Conservation (phyloP, 2,888 invertebrate species). For the Phortica okadai region DNA sequence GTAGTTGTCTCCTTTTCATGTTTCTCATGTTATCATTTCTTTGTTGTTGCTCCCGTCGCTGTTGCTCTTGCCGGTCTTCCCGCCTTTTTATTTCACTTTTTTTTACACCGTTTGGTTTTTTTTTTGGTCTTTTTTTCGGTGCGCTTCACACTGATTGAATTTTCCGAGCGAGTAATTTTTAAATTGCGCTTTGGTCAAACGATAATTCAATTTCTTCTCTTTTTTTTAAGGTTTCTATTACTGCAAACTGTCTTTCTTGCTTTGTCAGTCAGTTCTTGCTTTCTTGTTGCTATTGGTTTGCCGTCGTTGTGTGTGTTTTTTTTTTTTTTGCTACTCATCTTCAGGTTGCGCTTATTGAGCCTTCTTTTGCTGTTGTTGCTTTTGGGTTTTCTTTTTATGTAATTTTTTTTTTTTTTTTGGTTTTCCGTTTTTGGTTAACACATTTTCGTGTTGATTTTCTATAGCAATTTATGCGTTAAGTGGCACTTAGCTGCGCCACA, state of each 20-base stretch:
- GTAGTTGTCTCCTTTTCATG: conserved; percentile 36
- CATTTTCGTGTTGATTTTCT: conserved; percentile 24
- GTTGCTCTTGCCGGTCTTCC: conserved; percentile 48
- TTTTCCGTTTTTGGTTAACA: conserved; percentile 25
- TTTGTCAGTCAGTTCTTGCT: neutral
- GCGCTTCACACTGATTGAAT: conserved; percentile 61
- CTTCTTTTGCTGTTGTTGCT: neutral
- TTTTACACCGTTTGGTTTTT: neutral
- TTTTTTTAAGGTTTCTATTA: conserved; percentile 64
- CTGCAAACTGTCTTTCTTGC: conserved; percentile 19
- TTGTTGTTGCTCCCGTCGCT: conserved; percentile 31
- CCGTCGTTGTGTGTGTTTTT: neutral
- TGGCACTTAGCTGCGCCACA: conserved; percentile 9
- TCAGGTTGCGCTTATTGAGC: neutral
- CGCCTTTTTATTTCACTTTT: conserved; percentile 35
- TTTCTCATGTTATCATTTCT: conserved; percentile 63
- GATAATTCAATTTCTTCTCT: conserved; percentile 63
- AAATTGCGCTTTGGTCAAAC: conserved; percentile 66
- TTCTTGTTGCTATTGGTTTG: neutral
- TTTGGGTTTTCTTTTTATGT: neutral
- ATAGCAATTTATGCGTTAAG: conserved; percentile 20
- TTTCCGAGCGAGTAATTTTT: conserved; percentile 70
- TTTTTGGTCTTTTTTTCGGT: neutral
- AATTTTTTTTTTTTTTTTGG: neutral
- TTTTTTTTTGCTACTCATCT: neutral